Base-by-base conservation (phyloP, 2,797 vertebrate species). In the Clarias laeviceps region DNA sequence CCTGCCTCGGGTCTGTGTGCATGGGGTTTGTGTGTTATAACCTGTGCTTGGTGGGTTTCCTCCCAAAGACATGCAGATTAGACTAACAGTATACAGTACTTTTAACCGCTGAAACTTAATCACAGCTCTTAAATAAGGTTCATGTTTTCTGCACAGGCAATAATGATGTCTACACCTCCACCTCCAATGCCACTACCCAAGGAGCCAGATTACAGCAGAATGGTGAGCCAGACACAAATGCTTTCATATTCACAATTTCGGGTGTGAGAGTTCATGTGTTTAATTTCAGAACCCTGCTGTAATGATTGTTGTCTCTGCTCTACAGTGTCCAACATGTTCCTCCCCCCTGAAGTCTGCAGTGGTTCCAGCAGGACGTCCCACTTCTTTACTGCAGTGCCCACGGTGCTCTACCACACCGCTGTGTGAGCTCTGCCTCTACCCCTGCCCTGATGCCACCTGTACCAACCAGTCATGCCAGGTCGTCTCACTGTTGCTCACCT, bases 351-450 rank as follows among this genome's bases (percentile, higher is more conserved):
- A 79, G 18, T 72, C 68, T 18, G 66, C 70, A 20, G 45, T 76
- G 54, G 72, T 72, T 62, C 59, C 56, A 37, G 14, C 78, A 24
- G 85, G 84, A n/a, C 7, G 9, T 3, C 20, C 87, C 50, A 61
- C 27, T n/a, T 62, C 80, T 18, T 81, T 80, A 34, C 69, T 83
- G 59, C 87, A 86, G 61, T 91, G 88, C 45, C 34, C 86, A 40
- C 66, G 0, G 34, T 89, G 87, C 12, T 27, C 79, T 59, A 32
- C 8, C 0, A 11, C 37, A 5, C 65, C 59, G 15, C 66, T 86
- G 20, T 92, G 91, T 80, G 77, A 68, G 8, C 80, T 77, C 34
- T 91, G 90, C 68, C 89, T 86, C 62, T 88, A 78, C 69, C 89
- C 87, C 54, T 90, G 87, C 80, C 18, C 62, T 12, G 24, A 76